phyloP scores from a whole-genome alignment of 2,113 vertebrate species.

The Butastur rufipennis region DNA sequence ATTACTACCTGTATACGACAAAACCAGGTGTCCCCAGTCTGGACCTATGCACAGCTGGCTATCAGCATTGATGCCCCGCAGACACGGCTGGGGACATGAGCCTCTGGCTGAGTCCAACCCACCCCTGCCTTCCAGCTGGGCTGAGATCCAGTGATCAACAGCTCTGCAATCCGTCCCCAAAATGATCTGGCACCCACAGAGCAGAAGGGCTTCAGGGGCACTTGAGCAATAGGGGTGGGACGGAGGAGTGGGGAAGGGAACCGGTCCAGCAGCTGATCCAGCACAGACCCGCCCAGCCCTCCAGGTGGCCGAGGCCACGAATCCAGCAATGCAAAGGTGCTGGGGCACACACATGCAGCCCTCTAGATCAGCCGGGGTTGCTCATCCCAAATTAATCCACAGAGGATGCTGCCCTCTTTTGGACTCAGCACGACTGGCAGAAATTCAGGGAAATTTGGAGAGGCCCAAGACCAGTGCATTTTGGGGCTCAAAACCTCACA shows the following conservation, averaged over 20 bases:
- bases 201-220: neutral
- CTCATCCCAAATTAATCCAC: neutral
- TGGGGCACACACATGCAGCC: neutral
- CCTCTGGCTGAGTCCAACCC: neutral
- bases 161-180: accelerated
- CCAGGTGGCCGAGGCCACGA: neutral
- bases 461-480: neutral
- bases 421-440: neutral
- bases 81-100: accelerated
- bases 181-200: neutral
- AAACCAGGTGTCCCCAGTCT: neutral
- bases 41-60: neutral
- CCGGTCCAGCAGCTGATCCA: neutral
- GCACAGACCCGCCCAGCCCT: neutral
- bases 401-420: slow-evolving; percentile 50
- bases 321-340: neutral
- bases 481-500: neutral
- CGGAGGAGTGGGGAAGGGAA: neutral
- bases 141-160: neutral
- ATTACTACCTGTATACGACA: accelerated
- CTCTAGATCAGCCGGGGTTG: neutral
- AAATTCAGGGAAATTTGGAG: neutral
- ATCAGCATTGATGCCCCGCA: neutral
- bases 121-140: neutral
- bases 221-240: neutral